phyloP scores from a whole-genome alignment of 2,888 invertebrate genomes.

The Megaustenia siamemsis region DNA sequence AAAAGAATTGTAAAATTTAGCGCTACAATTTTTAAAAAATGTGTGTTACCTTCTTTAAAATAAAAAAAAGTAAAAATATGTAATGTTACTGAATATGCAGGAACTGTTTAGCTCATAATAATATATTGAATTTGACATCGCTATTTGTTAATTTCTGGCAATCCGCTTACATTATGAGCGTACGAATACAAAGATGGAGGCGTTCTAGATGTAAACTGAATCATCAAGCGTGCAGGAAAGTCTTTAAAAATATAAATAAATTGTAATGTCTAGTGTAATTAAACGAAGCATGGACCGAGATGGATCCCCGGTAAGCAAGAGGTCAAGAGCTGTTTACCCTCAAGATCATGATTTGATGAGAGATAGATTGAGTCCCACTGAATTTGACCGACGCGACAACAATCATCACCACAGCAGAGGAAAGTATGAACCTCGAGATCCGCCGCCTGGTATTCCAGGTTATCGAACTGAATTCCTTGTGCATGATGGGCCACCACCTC shows the following conservation, averaged over 20 bases:
- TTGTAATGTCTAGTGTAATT: constrained; percentile 62
- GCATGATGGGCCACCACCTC: constrained; percentile 58
- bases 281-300: constrained; percentile 79
- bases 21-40: no score
- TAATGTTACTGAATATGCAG: no score
- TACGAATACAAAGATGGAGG: constrained; percentile 49
- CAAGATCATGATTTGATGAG: constrained; percentile 72
- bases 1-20: no score
- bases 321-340: constrained; percentile 74
- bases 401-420: no score
- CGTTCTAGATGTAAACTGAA: not conserved
- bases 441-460: constrained; percentile 53
- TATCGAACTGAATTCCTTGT: constrained; percentile 54
- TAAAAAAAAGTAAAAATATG: no score
- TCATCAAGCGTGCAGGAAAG: not conserved
- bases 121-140: no score
- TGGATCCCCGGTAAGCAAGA: constrained; percentile 75
- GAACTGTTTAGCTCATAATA: no score
- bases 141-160: not conserved
- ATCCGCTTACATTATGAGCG: constrained; percentile 40
- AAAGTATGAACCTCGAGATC: constrained; percentile 60
- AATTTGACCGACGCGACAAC: constrained; percentile 75
- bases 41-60: no score
- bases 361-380: constrained; percentile 74
- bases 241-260: no score